phyloP scores from a whole-genome alignment of 2,888 invertebrate genomes.

The Prosapia bicincta region DNA sequence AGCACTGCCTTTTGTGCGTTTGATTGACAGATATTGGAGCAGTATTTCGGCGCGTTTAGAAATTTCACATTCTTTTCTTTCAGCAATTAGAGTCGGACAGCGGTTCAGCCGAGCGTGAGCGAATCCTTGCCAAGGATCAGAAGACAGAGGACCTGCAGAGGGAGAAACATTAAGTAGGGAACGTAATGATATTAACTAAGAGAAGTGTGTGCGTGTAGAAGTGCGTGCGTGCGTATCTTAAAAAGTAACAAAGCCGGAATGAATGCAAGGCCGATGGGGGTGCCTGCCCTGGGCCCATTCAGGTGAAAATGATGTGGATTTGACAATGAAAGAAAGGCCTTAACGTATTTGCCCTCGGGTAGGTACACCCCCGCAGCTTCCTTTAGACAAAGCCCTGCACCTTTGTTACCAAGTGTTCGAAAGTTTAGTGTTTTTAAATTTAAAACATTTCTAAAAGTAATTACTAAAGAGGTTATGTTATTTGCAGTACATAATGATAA shows the following conservation, averaged over 20 bases:
- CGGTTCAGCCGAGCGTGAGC: constrained; percentile 14
- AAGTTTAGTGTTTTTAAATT: too few relatives aligned
- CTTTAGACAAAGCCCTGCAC: background rate
- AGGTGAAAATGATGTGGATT: constrained; percentile 2
- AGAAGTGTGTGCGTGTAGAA: background rate
- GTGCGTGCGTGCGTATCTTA: background rate
- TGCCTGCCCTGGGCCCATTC: background rate
- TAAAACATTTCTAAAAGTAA: too few relatives aligned
- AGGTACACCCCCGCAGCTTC: background rate
- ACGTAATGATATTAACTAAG: background rate
- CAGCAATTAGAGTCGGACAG: constrained; percentile 20
- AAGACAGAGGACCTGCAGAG: background rate
- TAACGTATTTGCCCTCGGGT: background rate
- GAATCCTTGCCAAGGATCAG: background rate
- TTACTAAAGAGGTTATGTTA: too few relatives aligned
- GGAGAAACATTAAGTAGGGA: background rate
- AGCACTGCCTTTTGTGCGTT: background rate
- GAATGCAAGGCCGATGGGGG: background rate
- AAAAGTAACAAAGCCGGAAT: background rate
- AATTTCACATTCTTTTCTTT: constrained; percentile 26
- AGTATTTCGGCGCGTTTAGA: background rate
- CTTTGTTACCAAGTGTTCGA: background rate
- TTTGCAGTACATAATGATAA: too few relatives aligned
- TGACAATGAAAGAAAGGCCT: background rate
- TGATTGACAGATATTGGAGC: background rate